Conservation (phyloP, 92 coral and sea anemone genomes). For the Desmophyllum pertusum region DNA sequence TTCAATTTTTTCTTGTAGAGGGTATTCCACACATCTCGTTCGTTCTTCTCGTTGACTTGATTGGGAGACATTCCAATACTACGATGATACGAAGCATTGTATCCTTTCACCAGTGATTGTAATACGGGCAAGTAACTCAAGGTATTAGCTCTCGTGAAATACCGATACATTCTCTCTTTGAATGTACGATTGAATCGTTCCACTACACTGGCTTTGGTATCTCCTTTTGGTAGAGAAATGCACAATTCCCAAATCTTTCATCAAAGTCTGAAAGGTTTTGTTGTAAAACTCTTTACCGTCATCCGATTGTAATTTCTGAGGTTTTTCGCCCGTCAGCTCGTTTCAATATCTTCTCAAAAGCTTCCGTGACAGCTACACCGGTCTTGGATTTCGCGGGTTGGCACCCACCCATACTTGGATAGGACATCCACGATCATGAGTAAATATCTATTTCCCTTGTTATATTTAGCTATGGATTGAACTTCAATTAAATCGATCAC, state of each 20-base stretch:
- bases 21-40: constrained; percentile 1
- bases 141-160: constrained; percentile 43
- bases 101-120: constrained; percentile 20
- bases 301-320: neutral
- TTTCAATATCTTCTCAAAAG: neutral
- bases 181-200: too few relatives aligned
- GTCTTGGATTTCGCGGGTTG: too few relatives aligned
- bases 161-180: constrained; percentile 48
- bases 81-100: constrained; percentile 42
- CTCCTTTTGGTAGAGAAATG: too few relatives aligned
- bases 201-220: constrained; percentile 50
- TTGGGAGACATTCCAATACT: constrained; percentile 18
- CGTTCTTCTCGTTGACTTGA: constrained; percentile 17
- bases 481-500: too few relatives aligned
- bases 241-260: too few relatives aligned
- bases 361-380: too few relatives aligned
- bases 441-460: too few relatives aligned
- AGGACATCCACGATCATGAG: too few relatives aligned
- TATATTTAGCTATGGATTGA: too few relatives aligned
- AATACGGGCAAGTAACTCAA: constrained; percentile 37
- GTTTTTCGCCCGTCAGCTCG: neutral
- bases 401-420: too few relatives aligned
- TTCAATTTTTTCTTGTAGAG: constrained; percentile 14
- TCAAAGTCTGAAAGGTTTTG: too few relatives aligned
- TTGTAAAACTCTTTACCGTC: neutral